These are phyloP conservation scores for Agrenia bidenticulata DNA, from an alignment of 2,888 invertebrate genomes.

Conservation along the genomic window DNA sequence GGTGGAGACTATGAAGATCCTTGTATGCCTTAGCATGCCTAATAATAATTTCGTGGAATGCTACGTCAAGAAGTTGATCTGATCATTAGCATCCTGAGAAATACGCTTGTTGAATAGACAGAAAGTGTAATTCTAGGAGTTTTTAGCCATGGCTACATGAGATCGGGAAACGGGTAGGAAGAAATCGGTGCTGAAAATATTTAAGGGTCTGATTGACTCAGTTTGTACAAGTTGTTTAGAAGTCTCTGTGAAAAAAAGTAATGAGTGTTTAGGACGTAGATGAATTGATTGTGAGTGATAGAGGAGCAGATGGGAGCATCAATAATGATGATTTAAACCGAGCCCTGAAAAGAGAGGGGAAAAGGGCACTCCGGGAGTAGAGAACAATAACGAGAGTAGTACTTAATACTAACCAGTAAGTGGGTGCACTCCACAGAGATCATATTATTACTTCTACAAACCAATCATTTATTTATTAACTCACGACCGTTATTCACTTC, in stretches of 20 bases:
- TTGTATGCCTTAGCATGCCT: no score
- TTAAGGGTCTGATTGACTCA: no score
- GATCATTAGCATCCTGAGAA: no score
- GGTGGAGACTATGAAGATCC: no score
- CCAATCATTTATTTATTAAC: conserved; percentile 17
- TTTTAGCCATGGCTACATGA: no score
- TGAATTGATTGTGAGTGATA: conserved; percentile 28
- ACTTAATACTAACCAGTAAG: conserved; percentile 23
- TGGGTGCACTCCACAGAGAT: conserved; percentile 28
- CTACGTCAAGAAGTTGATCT: no score
- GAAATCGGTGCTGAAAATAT: no score
- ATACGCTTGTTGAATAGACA: no score
- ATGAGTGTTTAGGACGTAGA: neutral
- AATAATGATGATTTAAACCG: conserved; percentile 37
- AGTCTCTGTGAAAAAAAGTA: neutral
- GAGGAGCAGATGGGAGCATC: conserved; percentile 39
- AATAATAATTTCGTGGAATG: no score
- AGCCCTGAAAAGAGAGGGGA: conserved; percentile 26
- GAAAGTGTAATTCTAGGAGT: no score
- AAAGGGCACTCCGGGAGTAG: conserved; percentile 17
- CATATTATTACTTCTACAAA: conserved; percentile 24
- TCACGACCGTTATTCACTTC: conserved; percentile 12
- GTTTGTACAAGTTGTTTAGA: no score
- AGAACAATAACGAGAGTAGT: conserved; percentile 16
- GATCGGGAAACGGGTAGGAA: no score